These are phyloP conservation scores for Clarias batrachus DNA, from an alignment of 2,113 vertebrate species.

Conservation along the genomic window DNA sequence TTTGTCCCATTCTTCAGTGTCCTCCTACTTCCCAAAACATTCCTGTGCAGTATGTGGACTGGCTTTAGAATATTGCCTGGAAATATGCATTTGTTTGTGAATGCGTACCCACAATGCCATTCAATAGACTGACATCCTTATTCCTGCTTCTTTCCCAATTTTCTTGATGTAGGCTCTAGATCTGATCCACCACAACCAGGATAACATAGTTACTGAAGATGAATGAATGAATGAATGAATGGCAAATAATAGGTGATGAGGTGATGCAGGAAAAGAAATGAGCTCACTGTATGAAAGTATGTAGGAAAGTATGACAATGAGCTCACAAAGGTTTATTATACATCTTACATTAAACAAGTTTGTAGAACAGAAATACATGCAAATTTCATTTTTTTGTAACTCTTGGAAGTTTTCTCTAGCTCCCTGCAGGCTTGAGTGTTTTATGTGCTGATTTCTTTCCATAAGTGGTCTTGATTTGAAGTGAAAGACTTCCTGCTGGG, in stretches of 20 bases:
- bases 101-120: not conserved
- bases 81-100: not conserved
- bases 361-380: not conserved
- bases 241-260: conserved; percentile 30
- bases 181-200: not conserved
- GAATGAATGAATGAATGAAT: not conserved
- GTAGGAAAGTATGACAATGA: not conserved
- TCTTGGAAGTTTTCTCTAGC: conserved; percentile 21
- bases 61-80: not conserved
- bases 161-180: not conserved
- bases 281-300: not conserved
- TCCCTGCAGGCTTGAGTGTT: conserved; percentile 25
- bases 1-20: not conserved
- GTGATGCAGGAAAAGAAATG: conserved; percentile 23
- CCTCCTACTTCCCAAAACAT: not conserved
- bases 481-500: conserved; percentile 21
- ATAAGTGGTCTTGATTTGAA: conserved; percentile 52
- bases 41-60: not conserved
- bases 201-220: conserved; percentile 8
- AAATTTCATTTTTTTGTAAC: not conserved
- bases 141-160: not conserved
- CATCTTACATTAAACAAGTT: not conserved
- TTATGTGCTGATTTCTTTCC: conserved; percentile 35
- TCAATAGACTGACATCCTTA: not conserved
- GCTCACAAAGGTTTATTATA: not conserved